Conservation (phyloP, 2,113 vertebrate genomes). For the Dolichotis patagonum region DNA sequence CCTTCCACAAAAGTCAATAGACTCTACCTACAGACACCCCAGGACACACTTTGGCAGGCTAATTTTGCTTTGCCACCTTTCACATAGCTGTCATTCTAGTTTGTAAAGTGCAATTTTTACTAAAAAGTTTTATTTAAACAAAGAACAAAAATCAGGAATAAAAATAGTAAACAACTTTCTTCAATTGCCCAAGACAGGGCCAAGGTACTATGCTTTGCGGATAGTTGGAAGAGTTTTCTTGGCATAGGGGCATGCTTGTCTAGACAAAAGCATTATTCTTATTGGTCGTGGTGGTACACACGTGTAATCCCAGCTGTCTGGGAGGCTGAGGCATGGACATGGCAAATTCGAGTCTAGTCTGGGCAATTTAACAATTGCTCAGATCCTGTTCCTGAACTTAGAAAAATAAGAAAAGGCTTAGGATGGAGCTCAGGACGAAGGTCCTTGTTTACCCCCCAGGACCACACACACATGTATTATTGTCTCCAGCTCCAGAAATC, state of each 20-base stretch:
- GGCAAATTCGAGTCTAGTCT: background rate
- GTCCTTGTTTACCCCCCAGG: background rate
- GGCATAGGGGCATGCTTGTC: background rate
- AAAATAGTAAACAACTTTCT: constrained; percentile 18
- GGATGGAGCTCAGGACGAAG: background rate
- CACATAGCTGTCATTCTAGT: background rate
- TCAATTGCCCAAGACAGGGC: background rate
- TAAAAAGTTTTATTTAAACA: background rate
- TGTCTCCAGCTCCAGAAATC: background rate
- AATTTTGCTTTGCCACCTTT: background rate
- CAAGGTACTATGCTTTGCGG: background rate
- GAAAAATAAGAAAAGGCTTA: background rate
- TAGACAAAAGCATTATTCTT: background rate
- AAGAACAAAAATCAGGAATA: constrained; percentile 4
- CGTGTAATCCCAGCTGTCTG: background rate
- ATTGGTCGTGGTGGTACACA: background rate
- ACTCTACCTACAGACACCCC: background rate
- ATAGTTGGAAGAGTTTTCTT: background rate
- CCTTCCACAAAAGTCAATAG: constrained; percentile 73
- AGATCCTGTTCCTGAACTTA: background rate
- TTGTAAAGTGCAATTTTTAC: background rate
- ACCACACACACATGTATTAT: background rate
- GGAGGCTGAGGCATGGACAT: background rate
- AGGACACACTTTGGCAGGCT: constrained; percentile 6
- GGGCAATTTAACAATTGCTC: background rate